Evolutionary conservation across 2,888 invertebrate genomes (phyloP), one percentile per base, ranked within the genome.

Genomic region (Saturnia pavonia): DNA sequence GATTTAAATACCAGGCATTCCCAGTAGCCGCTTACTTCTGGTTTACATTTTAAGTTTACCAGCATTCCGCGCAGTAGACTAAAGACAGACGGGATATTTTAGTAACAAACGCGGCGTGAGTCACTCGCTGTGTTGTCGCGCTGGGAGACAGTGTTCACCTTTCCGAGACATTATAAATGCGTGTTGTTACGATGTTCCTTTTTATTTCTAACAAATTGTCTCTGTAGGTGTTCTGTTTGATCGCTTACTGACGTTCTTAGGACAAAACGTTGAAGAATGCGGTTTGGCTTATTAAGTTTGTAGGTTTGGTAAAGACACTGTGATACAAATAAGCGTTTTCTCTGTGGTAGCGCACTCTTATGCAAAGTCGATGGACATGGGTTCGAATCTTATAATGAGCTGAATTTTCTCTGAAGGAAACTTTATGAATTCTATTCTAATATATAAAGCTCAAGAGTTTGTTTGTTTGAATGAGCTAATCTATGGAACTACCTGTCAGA

Each of bases 81-180:
- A 65, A 65, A 65, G 65, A 40, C 65, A 65, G 65, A 65, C 65
- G 40, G 65, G 65, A 40, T 65, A 65, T 65, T 65, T 65, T 65
- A n/a, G 40, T 34, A 16, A 19, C 63, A 34, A 63, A 40, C 65
- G n/a, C 40, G 40, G 40, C 40, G 65, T 65, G 65, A 65, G 65
- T 65, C 65, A 65, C 65, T 19, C 57, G 57, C 25, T n/a, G 54
- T 34, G 16, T 63, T 63, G 63, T 63, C 63, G 63, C 63, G 14
- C 34, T 40, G 65, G 65, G 65, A 65, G 65, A 65, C 65, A n/a
- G 40, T 9, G 1, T n/a, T 40, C 65, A 40, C n/a, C 40, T 40
- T 65, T 65, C 40, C 34, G 19, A 40, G 40, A 65, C n/a, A 40
- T n/a, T 8, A 1, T 19, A n/a, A n/a, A 51, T 60, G 57, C 11